A percentile compares a stretch with the other conserved stretches of the same genome.
Evolutionary conservation across 2,113 vertebrate species (phyloP).

Genomic region (Gracilinanus agilis): DNA sequence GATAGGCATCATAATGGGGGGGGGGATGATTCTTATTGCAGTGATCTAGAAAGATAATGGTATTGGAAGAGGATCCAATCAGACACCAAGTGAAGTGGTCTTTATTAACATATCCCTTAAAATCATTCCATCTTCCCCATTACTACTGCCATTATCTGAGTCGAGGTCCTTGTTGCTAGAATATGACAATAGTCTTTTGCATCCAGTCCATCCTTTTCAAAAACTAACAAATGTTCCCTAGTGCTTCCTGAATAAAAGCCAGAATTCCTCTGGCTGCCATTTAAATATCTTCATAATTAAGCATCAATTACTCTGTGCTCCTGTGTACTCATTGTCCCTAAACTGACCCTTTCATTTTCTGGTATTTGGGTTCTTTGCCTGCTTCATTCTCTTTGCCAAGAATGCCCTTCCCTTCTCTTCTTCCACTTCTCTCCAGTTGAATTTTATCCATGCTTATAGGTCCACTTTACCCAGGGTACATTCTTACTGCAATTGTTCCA

Average conservation of each 20-base stretch:
- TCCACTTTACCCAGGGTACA: neutral
- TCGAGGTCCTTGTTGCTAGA: neutral
- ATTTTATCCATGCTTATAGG: neutral
- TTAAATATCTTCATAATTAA: neutral
- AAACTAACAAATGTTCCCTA: neutral
- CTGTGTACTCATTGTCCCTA: neutral
- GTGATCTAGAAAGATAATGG: neutral
- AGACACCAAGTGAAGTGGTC: neutral
- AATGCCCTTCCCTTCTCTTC: neutral
- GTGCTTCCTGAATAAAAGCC: neutral
- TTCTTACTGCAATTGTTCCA: neutral
- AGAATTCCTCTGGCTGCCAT: neutral
- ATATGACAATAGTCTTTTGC: neutral
- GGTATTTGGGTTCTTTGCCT: neutral
- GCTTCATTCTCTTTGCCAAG: neutral
- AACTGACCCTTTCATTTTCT: neutral
- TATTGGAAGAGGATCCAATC: neutral
- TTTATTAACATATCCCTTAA: neutral
- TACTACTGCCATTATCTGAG: neutral
- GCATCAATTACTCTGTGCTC: neutral
- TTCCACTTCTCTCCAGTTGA: neutral
- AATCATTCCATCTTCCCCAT: neutral
- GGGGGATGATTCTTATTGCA: neutral
- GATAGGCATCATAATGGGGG: neutral
- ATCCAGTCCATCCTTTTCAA: too few species aligned